Evolutionary conservation across 2,888 invertebrate species (phyloP), one percentile per base, ranked within the genome.

Genomic region (Epinotia nisella): DNA sequence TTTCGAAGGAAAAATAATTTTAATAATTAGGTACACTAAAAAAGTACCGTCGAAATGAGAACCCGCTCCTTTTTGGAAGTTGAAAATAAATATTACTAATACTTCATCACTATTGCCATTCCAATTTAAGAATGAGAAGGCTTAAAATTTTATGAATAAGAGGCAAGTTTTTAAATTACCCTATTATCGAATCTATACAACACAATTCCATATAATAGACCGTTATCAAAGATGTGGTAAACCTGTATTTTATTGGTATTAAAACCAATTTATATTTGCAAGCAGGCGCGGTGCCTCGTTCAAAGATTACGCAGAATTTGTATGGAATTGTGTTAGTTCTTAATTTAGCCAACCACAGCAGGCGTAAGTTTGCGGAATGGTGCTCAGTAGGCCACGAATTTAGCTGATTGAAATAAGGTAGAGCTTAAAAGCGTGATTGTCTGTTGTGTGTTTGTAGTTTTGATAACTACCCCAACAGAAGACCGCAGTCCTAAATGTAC

Each of bases 301-400:
- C 15, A 65, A 53, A n/a, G 5, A 39, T 55, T n/a, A 19, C 19
- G 9, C 13, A 10, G 10, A 53, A 65, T 55, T 19, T 3, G 15
- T 39, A 39, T 65, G n/a, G 15, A 55, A 39, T 53, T 17, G 35
- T 9, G 3, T 65, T 53, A 55, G 55, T 65, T 65, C 15, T 5
- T 55, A 39, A 39, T 21, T 65, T 53, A 15, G 21, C 19, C 55
- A 51, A 39, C n/a, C n/a, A n/a, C 15, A 9, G 39, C 65, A 65
- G 15, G 21, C 4, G 10, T 65, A 55, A 65, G 21, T 53, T 65
- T 39, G 65, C 19, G 56, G 15, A 24, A 21, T 35, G n/a, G 24
- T 11, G 17, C 17, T 29, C 35, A 65, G 55, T 65, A 65, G 65
- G 55, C 21, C 55, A 65, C 19, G 35, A 53, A 19, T 65, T 39